A percentile compares a stretch with the other conserved stretches of the same genome.
These are phyloP conservation scores for Macrochelys suwanniensis DNA, from an alignment of 2,797 vertebrate genomes.

Conservation along the genomic window DNA sequence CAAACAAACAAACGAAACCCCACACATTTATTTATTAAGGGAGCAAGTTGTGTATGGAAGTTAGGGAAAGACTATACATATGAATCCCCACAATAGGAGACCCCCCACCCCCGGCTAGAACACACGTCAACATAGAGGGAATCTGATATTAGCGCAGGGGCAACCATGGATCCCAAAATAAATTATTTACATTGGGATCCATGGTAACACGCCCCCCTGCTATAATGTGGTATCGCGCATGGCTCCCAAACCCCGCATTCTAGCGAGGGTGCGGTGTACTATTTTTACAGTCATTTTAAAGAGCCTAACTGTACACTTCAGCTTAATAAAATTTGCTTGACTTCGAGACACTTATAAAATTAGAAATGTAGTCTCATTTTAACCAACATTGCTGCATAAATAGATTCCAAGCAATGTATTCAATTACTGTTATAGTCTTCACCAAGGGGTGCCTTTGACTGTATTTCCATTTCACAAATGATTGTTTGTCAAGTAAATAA, in stretches of 20 bases:
- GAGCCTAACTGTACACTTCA: slow-evolving; percentile 17
- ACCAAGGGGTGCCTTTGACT: slow-evolving; percentile 35
- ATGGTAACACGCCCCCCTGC: too few species aligned
- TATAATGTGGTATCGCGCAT: too few species aligned
- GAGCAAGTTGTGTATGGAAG: background rate
- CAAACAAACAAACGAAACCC: background rate
- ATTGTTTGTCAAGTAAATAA: slow-evolving; percentile 57
- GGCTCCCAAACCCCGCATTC: too few species aligned
- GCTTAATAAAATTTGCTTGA: slow-evolving; percentile 28
- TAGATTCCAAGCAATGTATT: slow-evolving; percentile 18
- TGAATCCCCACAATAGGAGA: background rate
- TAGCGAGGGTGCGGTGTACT: background rate
- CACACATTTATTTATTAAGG: background rate
- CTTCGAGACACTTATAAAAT: slow-evolving; percentile 30
- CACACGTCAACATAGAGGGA: too few species aligned
- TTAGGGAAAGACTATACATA: background rate
- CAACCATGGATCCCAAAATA: too few species aligned
- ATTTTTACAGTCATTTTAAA: slow-evolving; percentile 26
- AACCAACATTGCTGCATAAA: slow-evolving; percentile 46
- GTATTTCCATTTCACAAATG: slow-evolving; percentile 55
- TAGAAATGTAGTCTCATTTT: slow-evolving; percentile 30
- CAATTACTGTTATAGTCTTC: slow-evolving; percentile 43
- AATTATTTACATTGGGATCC: too few species aligned
- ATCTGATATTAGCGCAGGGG: too few species aligned
- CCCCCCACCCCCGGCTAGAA: too few species aligned